Evolutionary conservation across 1,140 invertebrate species (phyloP).

Genomic region (Ptiloglossa arizonensis): DNA sequence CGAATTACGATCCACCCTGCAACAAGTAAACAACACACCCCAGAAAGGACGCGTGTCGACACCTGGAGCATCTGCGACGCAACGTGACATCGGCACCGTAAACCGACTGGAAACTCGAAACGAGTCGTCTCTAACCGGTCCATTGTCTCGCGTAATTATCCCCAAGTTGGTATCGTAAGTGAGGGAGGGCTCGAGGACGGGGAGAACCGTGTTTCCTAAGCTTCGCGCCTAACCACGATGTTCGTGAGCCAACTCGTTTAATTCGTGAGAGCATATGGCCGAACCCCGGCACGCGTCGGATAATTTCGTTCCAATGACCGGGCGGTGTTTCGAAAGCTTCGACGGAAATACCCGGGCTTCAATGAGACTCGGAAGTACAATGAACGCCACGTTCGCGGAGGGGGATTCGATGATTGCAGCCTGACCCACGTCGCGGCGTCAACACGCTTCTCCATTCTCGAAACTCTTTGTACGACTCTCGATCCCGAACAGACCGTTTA

Average conservation of each 20-base stretch:
- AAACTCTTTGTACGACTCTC: no score
- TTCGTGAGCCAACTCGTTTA: background rate
- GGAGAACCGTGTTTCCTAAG: no score
- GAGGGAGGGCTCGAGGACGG: background rate
- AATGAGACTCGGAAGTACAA: conserved; percentile 59
- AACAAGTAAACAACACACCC: conserved; percentile 13
- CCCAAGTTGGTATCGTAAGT: background rate
- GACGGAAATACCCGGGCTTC: conserved; percentile 10
- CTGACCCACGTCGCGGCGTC: conserved; percentile 26
- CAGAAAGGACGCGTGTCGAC: background rate
- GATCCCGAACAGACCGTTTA: no score
- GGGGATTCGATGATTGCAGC: conserved; percentile 44
- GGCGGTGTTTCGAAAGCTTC: conserved; percentile 40
- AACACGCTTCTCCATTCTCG: background rate
- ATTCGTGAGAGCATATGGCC: conserved; percentile 54
- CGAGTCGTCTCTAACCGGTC: background rate
- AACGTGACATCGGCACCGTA: conserved; percentile 26
- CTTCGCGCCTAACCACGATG: background rate
- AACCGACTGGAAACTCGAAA: conserved; percentile 24
- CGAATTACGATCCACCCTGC: no score
- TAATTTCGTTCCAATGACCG: conserved; percentile 49
- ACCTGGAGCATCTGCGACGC: conserved; percentile 20
- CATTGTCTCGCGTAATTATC: conserved; percentile 42
- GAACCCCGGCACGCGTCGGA: conserved; percentile 52
- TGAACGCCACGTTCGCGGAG: conserved; percentile 32